Percentiles rank a stretch among this genome's conserved stretches.
phyloP scores from a whole-genome alignment of 2,113 vertebrate genomes.

The Geococcyx californianus region DNA sequence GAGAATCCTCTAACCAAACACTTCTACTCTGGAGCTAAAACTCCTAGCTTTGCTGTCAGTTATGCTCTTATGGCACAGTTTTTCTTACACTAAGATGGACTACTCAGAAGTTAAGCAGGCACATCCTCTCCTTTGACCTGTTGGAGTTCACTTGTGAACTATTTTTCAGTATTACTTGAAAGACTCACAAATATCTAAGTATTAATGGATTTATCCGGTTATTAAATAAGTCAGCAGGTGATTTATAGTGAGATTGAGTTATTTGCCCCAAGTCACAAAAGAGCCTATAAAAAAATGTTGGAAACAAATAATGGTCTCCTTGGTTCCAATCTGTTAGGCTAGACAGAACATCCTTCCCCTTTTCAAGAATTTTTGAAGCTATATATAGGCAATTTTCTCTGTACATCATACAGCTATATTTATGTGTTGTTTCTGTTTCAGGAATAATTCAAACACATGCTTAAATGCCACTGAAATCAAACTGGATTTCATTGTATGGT shows the following conservation, averaged over 20 bases:
- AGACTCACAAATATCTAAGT: background rate
- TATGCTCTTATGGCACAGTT: background rate
- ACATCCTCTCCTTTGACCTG: background rate
- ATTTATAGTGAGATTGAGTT: background rate
- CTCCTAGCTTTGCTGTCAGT: background rate
- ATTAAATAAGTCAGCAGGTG: background rate
- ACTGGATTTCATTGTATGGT: background rate
- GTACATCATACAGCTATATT: background rate
- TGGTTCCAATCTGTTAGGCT: background rate
- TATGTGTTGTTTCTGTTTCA: background rate
- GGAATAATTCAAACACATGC: background rate
- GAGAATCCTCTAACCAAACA: background rate
- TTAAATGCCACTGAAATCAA: background rate
- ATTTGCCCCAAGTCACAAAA: background rate
- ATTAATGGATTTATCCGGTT: background rate
- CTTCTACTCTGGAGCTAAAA: background rate
- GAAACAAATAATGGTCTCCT: background rate
- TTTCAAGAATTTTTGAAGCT: background rate
- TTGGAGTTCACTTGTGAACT: background rate
- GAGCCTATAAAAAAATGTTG: background rate
- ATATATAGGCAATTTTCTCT: background rate
- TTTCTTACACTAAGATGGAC: background rate
- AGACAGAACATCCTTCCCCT: background rate
- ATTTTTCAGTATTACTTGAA: background rate
- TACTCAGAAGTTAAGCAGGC: background rate